Conservation (phyloP, 2,113 vertebrate genomes). For the Boleophthalmus pectinirostris region DNA sequence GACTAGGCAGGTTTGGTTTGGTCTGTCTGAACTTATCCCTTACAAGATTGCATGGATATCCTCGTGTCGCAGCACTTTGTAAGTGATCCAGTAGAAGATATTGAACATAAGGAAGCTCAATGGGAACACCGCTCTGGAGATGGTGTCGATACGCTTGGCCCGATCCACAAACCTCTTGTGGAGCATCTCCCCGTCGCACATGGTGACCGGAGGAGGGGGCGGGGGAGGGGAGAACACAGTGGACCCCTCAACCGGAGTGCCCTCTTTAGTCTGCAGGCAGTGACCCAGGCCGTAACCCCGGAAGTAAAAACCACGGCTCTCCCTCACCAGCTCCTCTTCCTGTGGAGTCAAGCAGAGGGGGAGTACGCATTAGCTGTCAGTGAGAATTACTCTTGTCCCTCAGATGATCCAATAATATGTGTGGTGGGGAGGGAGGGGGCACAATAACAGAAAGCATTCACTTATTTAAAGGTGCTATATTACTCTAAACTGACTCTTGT, state of each 20-base stretch:
- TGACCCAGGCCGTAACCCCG: constrained; percentile 85
- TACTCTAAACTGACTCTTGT: no score
- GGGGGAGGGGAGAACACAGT: constrained; percentile 67
- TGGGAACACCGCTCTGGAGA: constrained; percentile 90
- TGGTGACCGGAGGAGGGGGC: constrained; percentile 39
- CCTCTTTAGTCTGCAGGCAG: constrained; percentile 82
- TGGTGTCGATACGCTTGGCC: constrained; percentile 91
- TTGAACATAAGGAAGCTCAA: constrained; percentile 94
- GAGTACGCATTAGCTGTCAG: constrained; percentile 51
- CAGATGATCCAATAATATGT: constrained; percentile 12
- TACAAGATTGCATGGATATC: constrained; percentile 83
- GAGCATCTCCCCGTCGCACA: constrained; percentile 75
- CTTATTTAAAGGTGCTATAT: background rate
- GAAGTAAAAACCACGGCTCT: constrained; percentile 85
- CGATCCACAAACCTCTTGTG: constrained; percentile 81
- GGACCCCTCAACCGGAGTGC: constrained; percentile 69
- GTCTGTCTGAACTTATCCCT: constrained; percentile 20
- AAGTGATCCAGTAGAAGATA: constrained; percentile 93
- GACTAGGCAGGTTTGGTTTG: constrained; percentile 70
- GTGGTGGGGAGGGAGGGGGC: background rate
- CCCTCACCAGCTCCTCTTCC: constrained; percentile 86
- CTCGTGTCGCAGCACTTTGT: constrained; percentile 90
- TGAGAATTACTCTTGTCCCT: constrained; percentile 22
- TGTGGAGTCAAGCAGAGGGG: constrained; percentile 54
- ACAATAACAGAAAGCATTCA: constrained; percentile 2